Evolutionary conservation across 2,888 invertebrate genomes (phyloP).

Genomic region (Meandrusa payeni): DNA sequence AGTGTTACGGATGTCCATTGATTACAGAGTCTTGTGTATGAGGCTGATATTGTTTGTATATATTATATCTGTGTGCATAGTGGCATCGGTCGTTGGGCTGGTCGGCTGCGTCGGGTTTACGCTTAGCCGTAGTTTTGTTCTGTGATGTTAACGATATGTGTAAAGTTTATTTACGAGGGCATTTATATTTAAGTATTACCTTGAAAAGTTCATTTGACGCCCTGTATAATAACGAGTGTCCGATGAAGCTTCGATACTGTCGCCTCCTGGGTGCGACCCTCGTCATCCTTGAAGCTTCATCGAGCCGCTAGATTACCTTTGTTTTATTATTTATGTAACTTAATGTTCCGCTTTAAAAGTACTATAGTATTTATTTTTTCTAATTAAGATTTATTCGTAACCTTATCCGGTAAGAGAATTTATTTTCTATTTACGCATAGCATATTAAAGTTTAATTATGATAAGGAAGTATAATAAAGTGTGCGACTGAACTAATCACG

Average conservation of each 20-base stretch:
- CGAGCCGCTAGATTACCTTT: conserved; percentile 33
- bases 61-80: conserved; percentile 13
- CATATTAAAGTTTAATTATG: conserved; percentile 42
- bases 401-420: conserved; percentile 47
- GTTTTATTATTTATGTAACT: conserved; percentile 54
- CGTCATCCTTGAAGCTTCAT: conserved; percentile 26
- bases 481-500: conserved; percentile 12
- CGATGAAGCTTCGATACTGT: conserved; percentile 8
- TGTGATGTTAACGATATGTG: conserved; percentile 68
- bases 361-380: conserved; percentile 71
- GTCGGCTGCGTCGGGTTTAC: conserved; percentile 31
- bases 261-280: not conserved
- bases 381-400: conserved; percentile 55
- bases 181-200: conserved; percentile 49
- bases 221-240: conserved; percentile 20
- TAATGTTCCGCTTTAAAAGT: conserved; percentile 68
- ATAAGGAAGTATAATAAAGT: conserved; percentile 30
- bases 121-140: conserved; percentile 66
- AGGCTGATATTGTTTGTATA: no score
- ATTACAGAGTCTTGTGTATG: no score
- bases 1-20: no score
- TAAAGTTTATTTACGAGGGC: conserved; percentile 50
- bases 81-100: conserved; percentile 18
- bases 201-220: conserved; percentile 29
- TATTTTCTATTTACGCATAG: conserved; percentile 46